These are phyloP conservation scores for Orthonyx spaldingii DNA, from an alignment of 2,113 vertebrate species.

Conservation along the genomic window DNA sequence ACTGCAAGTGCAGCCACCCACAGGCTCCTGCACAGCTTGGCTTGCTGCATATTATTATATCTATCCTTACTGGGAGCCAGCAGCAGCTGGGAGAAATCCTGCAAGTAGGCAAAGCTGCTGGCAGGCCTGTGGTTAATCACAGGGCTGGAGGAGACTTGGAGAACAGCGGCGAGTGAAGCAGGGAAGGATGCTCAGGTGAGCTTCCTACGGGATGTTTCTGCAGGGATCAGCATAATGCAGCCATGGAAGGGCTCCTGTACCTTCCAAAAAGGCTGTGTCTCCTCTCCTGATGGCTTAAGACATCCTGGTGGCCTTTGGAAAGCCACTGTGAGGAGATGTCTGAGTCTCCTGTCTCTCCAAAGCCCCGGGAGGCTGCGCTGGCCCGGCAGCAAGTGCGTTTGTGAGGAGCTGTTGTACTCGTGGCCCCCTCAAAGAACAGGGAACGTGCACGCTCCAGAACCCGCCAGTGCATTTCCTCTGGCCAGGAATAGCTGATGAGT, in stretches of 20 bases:
- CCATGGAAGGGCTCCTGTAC: not conserved
- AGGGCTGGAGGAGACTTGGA: not conserved
- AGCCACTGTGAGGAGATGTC: not conserved
- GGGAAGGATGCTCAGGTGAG: not conserved
- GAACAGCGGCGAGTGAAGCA: not conserved
- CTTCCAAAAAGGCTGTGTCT: not conserved
- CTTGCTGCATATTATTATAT: not conserved
- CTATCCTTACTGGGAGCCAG: not conserved
- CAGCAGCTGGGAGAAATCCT: not conserved
- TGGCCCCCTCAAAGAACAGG: not conserved
- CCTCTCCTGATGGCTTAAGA: not conserved
- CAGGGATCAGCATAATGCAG: not conserved
- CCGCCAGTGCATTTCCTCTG: not conserved
- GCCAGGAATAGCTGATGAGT: slow-evolving; percentile 57
- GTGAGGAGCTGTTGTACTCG: not conserved
- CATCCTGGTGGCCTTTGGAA: not conserved
- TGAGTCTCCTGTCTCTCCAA: not conserved
- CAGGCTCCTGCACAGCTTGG: not conserved
- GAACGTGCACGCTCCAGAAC: not conserved
- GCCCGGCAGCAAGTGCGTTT: not conserved
- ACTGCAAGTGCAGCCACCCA: not conserved
- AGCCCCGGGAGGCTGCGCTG: accelerated
- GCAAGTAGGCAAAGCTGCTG: not conserved
- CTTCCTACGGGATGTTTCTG: not conserved
- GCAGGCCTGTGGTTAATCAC: not conserved